phyloP scores from a whole-genome alignment of 2,113 vertebrate species.

The Cervus canadensis region DNA sequence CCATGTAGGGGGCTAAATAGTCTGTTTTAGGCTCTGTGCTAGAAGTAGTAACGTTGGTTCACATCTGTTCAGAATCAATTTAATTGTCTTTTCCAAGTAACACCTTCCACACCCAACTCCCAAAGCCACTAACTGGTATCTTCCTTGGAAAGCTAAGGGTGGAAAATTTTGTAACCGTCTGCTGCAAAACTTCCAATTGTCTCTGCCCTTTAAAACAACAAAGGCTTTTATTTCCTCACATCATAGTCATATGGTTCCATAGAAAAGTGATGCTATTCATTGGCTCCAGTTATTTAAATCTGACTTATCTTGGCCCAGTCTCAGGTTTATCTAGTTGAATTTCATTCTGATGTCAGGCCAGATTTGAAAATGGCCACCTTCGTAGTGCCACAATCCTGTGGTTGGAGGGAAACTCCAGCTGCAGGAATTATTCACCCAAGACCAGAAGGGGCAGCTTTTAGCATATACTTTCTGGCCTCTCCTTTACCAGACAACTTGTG shows the following conservation, averaged over 20 bases:
- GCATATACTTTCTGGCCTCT: background rate
- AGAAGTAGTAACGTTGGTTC: background rate
- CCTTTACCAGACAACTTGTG: constrained; percentile 6
- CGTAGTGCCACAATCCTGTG: background rate
- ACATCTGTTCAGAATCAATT: constrained; percentile 25
- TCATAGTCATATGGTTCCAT: background rate
- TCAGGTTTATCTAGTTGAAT: background rate
- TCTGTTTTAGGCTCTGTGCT: background rate
- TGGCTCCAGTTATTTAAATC: constrained; percentile 32
- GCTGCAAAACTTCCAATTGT: constrained; percentile 63
- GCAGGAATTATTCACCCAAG: constrained; percentile 23
- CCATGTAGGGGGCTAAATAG: background rate
- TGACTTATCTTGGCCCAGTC: constrained; percentile 48
- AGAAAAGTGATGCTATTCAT: constrained; percentile 47
- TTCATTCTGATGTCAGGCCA: constrained; percentile 52
- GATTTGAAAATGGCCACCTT: constrained; percentile 55
- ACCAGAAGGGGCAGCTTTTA: constrained; percentile 24
- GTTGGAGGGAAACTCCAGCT: constrained; percentile 34
- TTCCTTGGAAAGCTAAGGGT: constrained; percentile 66
- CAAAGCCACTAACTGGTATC: constrained; percentile 49
- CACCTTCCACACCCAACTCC: constrained; percentile 44
- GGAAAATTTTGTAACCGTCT: constrained; percentile 72
- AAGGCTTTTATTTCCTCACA: constrained; percentile 58
- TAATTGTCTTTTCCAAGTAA: constrained; percentile 50
- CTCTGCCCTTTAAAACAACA: constrained; percentile 70